These are phyloP conservation scores for Branchellion lobata DNA, from an alignment of 2,888 invertebrate genomes.

Conservation along the genomic window DNA sequence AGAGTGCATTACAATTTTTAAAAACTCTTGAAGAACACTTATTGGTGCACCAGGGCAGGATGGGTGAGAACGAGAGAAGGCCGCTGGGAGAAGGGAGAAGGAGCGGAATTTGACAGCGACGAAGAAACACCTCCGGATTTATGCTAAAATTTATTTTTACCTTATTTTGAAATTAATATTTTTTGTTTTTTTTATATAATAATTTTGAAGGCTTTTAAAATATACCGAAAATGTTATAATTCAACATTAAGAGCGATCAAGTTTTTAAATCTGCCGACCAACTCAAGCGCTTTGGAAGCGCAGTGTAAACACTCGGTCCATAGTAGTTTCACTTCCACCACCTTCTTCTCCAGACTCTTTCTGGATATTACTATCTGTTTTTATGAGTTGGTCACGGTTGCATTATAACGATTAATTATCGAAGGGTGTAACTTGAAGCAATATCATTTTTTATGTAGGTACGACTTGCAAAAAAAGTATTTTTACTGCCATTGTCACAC, in stretches of 20 bases:
- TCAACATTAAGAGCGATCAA: too few relatives aligned
- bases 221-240: too few relatives aligned
- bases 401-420: not conserved
- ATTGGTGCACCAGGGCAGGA: constrained; percentile 21
- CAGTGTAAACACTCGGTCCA: not conserved
- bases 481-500: too few relatives aligned
- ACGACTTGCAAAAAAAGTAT: too few relatives aligned
- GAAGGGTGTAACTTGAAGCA: too few relatives aligned
- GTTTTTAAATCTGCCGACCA: too few relatives aligned
- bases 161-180: not conserved
- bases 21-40: too few relatives aligned
- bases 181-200: not conserved
- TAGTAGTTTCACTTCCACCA: not conserved
- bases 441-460: too few relatives aligned
- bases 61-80: constrained; percentile 40
- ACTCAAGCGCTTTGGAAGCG: not conserved
- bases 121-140: constrained; percentile 24
- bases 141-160: too few relatives aligned
- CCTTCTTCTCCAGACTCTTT: not conserved
- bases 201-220: not conserved
- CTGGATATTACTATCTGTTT: not conserved
- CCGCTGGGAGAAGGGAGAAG: constrained; percentile 42
- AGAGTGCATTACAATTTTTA: too few relatives aligned
- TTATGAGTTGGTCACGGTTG: not conserved
- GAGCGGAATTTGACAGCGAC: constrained; percentile 45